Conservation (phyloP, 2,888 invertebrate species). For the Loripinus fragilis region DNA sequence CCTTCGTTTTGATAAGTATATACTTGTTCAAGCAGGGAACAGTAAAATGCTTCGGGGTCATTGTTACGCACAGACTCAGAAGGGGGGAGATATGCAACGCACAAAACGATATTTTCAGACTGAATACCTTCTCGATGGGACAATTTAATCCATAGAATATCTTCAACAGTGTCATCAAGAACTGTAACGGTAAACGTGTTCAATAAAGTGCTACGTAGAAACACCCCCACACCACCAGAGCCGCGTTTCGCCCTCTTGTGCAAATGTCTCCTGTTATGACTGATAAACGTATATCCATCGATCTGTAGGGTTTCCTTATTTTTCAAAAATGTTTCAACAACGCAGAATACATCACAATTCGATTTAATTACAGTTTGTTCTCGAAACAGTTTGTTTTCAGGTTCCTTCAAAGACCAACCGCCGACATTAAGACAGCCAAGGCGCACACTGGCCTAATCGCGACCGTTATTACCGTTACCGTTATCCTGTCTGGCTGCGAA, state of each 20-base stretch:
- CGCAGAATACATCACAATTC: too few relatives aligned
- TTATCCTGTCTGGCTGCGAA: neutral
- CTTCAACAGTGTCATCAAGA: neutral
- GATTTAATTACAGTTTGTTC: neutral
- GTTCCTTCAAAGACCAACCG: neutral
- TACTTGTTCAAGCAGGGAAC: constrained; percentile 19
- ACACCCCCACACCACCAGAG: neutral
- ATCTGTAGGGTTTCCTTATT: neutral
- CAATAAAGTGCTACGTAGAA: neutral
- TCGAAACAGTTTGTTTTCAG: neutral
- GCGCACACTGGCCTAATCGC: neutral
- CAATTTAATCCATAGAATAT: neutral
- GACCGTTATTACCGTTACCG: neutral
- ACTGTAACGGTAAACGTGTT: neutral
- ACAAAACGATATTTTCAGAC: neutral
- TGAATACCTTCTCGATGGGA: neutral
- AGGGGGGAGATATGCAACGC: neutral
- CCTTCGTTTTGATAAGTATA: constrained; percentile 26
- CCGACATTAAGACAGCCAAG: neutral
- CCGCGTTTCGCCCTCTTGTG: neutral
- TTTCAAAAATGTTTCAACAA: too few relatives aligned
- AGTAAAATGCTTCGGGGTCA: constrained; percentile 27
- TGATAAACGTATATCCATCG: neutral
- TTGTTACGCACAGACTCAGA: neutral
- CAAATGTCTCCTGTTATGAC: neutral